phyloP scores from a whole-genome alignment of 2,113 vertebrate genomes.

The Thalassarche chlororhynchos region DNA sequence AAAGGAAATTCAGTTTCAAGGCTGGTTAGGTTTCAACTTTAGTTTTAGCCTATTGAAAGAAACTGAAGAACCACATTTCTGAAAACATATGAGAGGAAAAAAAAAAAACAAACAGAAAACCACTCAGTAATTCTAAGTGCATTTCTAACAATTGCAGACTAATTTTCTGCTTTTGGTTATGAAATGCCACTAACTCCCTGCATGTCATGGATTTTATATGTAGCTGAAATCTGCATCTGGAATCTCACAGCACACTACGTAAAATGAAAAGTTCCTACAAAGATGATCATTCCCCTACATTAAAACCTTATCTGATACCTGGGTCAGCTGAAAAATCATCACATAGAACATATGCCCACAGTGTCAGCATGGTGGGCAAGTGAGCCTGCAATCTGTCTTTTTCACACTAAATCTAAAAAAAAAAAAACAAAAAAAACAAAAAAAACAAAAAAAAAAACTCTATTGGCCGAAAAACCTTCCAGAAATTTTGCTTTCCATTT shows the following conservation, averaged over 20 bases:
- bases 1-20: neutral
- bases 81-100: neutral
- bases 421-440: neutral
- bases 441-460: neutral
- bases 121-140: neutral
- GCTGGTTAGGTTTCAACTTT: neutral
- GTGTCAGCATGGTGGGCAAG: neutral
- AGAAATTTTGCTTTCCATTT: neutral
- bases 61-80: neutral
- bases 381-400: neutral
- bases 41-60: neutral
- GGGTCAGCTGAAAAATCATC: neutral
- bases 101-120: neutral
- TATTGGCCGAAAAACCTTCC: neutral
- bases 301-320: neutral
- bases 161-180: neutral
- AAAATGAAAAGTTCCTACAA: neutral
- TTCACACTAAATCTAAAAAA: neutral
- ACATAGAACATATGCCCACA: neutral
- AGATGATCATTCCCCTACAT: neutral
- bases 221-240: neutral
- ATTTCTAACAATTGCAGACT: neutral
- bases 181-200: neutral
- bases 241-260: neutral
- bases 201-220: neutral